phyloP scores from a whole-genome alignment of 2,888 invertebrate species.

The Cepaea hortensis region DNA sequence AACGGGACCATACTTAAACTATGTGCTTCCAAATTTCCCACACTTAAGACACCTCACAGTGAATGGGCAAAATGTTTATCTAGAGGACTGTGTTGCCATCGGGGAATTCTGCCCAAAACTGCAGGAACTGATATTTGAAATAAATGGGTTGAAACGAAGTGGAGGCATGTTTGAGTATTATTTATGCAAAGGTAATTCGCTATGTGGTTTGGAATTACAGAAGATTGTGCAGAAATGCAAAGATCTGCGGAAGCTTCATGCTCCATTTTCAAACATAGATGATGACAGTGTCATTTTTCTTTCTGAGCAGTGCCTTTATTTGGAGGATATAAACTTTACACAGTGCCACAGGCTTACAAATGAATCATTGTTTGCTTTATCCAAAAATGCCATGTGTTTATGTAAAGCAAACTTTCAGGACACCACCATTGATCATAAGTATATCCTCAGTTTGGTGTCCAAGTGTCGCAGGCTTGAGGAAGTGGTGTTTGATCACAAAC shows the following conservation, averaged over 20 bases:
- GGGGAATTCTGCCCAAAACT: slow-evolving; percentile 45
- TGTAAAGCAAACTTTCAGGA: slow-evolving; percentile 39
- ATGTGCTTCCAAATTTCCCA: slow-evolving; percentile 46
- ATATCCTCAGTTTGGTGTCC: slow-evolving; percentile 31
- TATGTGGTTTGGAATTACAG: slow-evolving; percentile 42
- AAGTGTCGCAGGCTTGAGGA: slow-evolving; percentile 37
- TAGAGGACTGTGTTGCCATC: slow-evolving; percentile 42
- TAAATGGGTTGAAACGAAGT: background rate
- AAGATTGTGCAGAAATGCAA: slow-evolving; percentile 43
- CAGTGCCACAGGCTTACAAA: slow-evolving; percentile 37
- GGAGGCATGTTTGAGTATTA: slow-evolving; percentile 38
- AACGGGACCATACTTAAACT: slow-evolving; percentile 42
- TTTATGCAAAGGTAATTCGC: slow-evolving; percentile 25
- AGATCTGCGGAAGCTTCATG: slow-evolving; percentile 45
- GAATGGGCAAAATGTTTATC: slow-evolving; percentile 37
- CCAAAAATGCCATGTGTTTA: slow-evolving; percentile 36
- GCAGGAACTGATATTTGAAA: slow-evolving; percentile 41
- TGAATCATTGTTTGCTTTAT: slow-evolving; percentile 32
- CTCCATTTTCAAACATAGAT: slow-evolving; percentile 46
- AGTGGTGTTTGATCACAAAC: slow-evolving; percentile 38
- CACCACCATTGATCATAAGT: slow-evolving; percentile 21
- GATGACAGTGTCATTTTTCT: slow-evolving; percentile 43
- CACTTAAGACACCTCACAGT: slow-evolving; percentile 32
- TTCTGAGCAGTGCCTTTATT: slow-evolving; percentile 39
- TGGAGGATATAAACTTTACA: slow-evolving; percentile 44